Conservation (phyloP, 2,797 vertebrate genomes). For the Aldrovandia affinis region DNA sequence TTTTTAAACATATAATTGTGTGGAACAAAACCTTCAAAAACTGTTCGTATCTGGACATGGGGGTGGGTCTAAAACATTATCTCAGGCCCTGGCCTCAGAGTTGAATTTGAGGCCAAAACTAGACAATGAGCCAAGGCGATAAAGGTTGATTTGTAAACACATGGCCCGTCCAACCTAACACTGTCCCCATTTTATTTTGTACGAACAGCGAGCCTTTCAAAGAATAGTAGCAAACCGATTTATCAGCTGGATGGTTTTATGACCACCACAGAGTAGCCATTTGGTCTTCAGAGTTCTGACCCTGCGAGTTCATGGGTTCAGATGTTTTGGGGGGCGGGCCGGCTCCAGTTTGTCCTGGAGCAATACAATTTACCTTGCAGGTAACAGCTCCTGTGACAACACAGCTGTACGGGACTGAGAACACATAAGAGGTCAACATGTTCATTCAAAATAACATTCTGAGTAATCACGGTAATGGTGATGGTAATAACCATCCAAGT, state of each 20-base stretch:
- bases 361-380: slow-evolving; percentile 39
- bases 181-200: background rate
- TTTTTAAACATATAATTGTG: too few relatives aligned
- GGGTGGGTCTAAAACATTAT: background rate
- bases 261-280: background rate
- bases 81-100: background rate
- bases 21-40: background rate
- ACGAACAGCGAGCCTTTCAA: background rate
- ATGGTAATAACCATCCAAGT: slow-evolving; percentile 12
- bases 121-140: background rate
- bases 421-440: background rate
- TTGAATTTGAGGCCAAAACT: background rate
- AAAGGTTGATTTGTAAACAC: background rate
- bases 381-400: background rate
- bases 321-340: background rate
- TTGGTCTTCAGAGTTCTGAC: background rate
- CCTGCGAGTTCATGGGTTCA: slow-evolving; percentile 8
- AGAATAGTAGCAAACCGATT: background rate
- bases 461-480: background rate
- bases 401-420: background rate
- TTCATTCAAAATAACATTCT: background rate
- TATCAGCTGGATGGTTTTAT: slow-evolving; percentile 13
- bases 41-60: background rate
- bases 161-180: background rate
- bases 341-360: background rate